Percentiles rank a stretch among this genome's conserved stretches.
Conservation (phyloP, 2,888 invertebrate genomes). For the Dolichomitus sp. region DNA sequence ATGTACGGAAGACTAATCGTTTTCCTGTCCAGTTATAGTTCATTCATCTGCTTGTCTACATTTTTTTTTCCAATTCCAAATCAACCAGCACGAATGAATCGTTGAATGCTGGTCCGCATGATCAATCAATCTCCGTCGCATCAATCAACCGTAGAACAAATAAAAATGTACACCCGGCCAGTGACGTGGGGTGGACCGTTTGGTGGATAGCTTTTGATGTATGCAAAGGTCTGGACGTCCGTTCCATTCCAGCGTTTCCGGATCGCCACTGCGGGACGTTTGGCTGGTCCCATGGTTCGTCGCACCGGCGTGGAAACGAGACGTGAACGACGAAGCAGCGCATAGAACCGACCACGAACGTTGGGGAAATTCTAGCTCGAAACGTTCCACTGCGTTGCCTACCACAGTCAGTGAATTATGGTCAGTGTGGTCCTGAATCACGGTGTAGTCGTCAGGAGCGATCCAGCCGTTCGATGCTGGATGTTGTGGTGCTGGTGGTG, state of each 20-base stretch:
- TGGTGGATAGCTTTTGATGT: slow-evolving; percentile 19
- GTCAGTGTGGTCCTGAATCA: slow-evolving; percentile 59
- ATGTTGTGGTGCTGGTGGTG: slow-evolving; percentile 13
- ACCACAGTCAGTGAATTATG: slow-evolving; percentile 57
- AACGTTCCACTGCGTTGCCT: slow-evolving; percentile 49
- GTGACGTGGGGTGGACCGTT: slow-evolving; percentile 5
- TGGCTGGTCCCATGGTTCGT: slow-evolving; percentile 9
- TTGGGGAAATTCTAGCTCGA: slow-evolving; percentile 28
- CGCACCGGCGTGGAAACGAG: slow-evolving; percentile 51
- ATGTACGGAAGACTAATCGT: background rate
- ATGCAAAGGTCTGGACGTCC: slow-evolving; percentile 20
- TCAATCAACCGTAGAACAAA: slow-evolving; percentile 32
- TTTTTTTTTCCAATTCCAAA: background rate
- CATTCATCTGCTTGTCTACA: slow-evolving; percentile 9
- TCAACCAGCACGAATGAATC: background rate
- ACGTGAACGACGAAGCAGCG: slow-evolving; percentile 28
- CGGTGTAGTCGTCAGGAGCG: slow-evolving; percentile 58
- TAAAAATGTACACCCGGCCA: slow-evolving; percentile 15
- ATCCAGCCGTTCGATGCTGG: slow-evolving; percentile 42
- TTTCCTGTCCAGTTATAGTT: background rate
- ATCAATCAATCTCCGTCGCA: slow-evolving; percentile 40
- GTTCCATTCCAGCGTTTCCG: slow-evolving; percentile 38
- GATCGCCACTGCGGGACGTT: slow-evolving; percentile 28
- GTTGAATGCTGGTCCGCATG: slow-evolving; percentile 6
- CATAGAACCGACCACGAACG: slow-evolving; percentile 24